Evolutionary conservation across 2,797 vertebrate genomes (phyloP), one percentile per base, ranked within the genome.

Genomic region (Gila robusta): DNA sequence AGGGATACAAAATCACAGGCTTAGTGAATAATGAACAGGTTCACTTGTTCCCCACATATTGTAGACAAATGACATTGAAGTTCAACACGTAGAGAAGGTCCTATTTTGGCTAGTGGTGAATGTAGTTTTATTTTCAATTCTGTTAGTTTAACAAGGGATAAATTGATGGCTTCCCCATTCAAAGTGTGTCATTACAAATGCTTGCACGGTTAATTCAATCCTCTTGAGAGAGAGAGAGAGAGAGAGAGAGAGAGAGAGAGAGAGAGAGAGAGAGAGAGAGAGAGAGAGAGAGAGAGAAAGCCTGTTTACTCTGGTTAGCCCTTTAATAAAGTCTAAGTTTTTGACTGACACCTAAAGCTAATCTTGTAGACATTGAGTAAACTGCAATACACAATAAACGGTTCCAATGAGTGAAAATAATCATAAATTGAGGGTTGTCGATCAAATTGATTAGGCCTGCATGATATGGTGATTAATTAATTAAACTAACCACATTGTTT

Each of bases 281-380:
- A 32, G 32, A 32, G 32, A 32, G 32, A 32, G 32, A 32, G 2
- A 32, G 32, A 32, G 32, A 32, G 32, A 32, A 83, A 87, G 86
- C 16, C 86, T 83, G 87, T 90, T 89, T 86, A 44, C 52, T 87
- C 85, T 90, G 76, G 89, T 93, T 92, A 93, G 92, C 89, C 91
- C 72, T 67, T 62, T 89, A 89, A 92, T 92, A 85, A 90, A 91
- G 87, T 88, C 82, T 52, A 54, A 67, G 28, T 21, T 49, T 62
- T 77, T 92, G 91, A 92, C 26, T 90, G 92, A 90, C 90, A 91
- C 77, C 41, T 37, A 19, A 69, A 85, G 47, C 37, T 78, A 79
- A 92, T 91, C 87, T 49, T 37, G 64, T n/a, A 54, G 76, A 80
- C 62, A 35, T 66, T 41, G 49, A 66, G 62, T 83, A 82, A 83